Evolutionary conservation across 1,140 invertebrate species (phyloP).

Genomic region (Stenopsyche tienmushanensis): DNA sequence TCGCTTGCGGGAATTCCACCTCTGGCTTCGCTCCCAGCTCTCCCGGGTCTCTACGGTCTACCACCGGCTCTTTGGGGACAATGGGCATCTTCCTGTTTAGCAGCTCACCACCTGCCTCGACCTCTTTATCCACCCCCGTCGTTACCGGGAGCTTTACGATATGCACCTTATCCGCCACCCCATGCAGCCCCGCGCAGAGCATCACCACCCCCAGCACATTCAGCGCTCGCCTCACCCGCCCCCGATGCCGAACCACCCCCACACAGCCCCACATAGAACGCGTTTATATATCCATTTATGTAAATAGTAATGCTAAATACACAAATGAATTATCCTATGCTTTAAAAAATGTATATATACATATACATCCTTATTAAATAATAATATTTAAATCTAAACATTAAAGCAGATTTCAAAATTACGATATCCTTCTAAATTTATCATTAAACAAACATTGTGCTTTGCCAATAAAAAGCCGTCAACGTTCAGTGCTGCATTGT

Average conservation of each 20-base stretch:
- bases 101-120: slow-evolving; percentile 58
- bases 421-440: too few relatives aligned
- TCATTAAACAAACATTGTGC: too few relatives aligned
- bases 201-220: slow-evolving; percentile 20
- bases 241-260: slow-evolving; percentile 60
- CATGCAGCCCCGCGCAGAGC: slow-evolving; percentile 40
- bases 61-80: slow-evolving; percentile 59
- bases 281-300: too few relatives aligned
- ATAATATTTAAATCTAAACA: too few relatives aligned
- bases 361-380: neutral
- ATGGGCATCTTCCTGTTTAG: slow-evolving; percentile 58
- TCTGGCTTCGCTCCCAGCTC: slow-evolving; percentile 39
- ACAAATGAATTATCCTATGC: neutral
- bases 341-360: slow-evolving; percentile 3
- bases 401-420: too few relatives aligned
- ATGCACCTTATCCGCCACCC: slow-evolving; percentile 58
- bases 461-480: too few relatives aligned
- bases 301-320: too few relatives aligned
- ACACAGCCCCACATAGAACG: slow-evolving; percentile 57
- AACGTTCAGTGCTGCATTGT: too few relatives aligned
- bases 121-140: slow-evolving; percentile 54
- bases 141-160: slow-evolving; percentile 51
- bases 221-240: slow-evolving; percentile 45
- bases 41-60: slow-evolving; percentile 22
- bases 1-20: slow-evolving; percentile 57